A percentile compares a stretch with the other conserved stretches of the same genome.
phyloP scores from a whole-genome alignment of 2,113 vertebrate genomes.

The Micronisus gabar region DNA sequence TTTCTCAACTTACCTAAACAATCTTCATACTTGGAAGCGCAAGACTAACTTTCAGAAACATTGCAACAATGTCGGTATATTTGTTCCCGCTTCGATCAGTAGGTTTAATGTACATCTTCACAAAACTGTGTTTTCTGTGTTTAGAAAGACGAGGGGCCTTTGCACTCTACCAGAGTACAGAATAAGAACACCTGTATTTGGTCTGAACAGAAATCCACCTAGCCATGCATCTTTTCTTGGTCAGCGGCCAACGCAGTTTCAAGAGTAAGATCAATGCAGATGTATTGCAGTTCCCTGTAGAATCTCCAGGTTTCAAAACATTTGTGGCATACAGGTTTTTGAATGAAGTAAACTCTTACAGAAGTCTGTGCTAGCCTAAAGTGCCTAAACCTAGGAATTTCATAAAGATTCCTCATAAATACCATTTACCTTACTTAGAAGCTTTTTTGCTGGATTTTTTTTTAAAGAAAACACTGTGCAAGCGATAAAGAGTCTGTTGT shows the following conservation, averaged over 20 bases:
- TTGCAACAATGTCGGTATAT: not conserved
- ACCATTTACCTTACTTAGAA: not conserved
- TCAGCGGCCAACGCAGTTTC: not conserved
- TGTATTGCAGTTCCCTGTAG: accelerated
- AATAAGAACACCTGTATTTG: not conserved
- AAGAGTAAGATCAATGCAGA: not conserved
- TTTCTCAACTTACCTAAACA: not conserved
- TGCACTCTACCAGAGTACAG: not conserved
- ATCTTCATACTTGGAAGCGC: not conserved
- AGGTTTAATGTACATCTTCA: not conserved
- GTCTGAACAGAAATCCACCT: not conserved
- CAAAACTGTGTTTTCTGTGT: not conserved
- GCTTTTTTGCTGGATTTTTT: not conserved
- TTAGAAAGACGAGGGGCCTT: not conserved
- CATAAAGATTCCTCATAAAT: not conserved
- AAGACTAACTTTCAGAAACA: not conserved
- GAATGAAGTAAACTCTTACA: not conserved
- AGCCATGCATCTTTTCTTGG: not conserved
- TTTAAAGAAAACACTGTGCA: not conserved
- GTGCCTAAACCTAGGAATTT: not conserved
- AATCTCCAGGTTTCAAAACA: not conserved
- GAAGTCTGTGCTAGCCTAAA: not conserved
- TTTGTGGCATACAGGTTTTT: not conserved
- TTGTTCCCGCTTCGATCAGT: not conserved
- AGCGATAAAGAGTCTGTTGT: not conserved